Conservation (phyloP, 2,113 vertebrate species). For the Camelus bactrianus region DNA sequence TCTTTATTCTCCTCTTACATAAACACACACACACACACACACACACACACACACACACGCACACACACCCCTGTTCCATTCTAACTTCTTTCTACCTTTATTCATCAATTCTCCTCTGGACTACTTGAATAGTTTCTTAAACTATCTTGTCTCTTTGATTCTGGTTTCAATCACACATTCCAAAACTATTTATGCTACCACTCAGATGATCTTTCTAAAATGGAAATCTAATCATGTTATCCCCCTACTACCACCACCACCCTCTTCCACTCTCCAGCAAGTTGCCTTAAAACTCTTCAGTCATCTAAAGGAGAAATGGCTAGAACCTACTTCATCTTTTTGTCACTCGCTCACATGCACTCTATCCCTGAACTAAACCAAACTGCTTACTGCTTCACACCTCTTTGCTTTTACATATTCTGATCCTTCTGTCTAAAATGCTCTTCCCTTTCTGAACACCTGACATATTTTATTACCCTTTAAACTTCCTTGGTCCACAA, state of each 20-base stretch:
- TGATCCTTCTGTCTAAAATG: not conserved
- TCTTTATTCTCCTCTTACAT: not conserved
- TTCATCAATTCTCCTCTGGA: not conserved
- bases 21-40: not conserved
- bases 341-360: not conserved
- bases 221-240: not conserved
- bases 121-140: constrained; percentile 11
- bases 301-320: not conserved
- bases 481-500: not conserved
- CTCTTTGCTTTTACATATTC: not conserved
- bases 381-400: not conserved
- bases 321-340: not conserved
- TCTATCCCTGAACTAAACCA: not conserved
- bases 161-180: not conserved
- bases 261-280: not conserved
- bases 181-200: not conserved
- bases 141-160: not conserved
- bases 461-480: constrained; percentile 15
- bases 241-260: not conserved
- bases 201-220: not conserved
- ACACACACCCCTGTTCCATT: not conserved
- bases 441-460: not conserved
- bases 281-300: not conserved
- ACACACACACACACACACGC: not conserved
- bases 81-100: not conserved